Base-by-base conservation (phyloP, 2,888 invertebrate genomes). In the Lepidonotus clava region DNA sequence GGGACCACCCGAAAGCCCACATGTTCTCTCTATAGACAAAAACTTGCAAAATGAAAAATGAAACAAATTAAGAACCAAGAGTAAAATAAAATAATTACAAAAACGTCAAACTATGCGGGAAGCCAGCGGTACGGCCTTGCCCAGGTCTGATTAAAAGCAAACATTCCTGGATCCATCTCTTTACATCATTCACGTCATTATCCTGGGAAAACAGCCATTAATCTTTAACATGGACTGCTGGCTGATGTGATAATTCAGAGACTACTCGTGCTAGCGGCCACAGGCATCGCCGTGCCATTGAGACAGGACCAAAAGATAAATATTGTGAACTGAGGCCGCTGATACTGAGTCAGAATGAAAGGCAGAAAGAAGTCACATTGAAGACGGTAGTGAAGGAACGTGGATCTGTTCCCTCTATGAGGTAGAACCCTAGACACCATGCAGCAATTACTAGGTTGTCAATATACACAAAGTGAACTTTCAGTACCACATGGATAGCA, bases 101-200 rank as follows among this genome's bases (percentile, higher is more conserved):
- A n/a, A n/a, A n/a, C n/a, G n/a, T n/a, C n/a, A n/a, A n/a, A 6
- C 46, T 18, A 6, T 18, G 46, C 46, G 46, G 6, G 18, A 46
- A 46, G 46, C 28, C 28, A 61, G 61, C 61, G 11, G 28, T 1
- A 61, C 61, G 1, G 36, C 11, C 36, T 40, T 76, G 21, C 36
- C 76, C 40, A n/a, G 21, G 11, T 21, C 40, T 80, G 80, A 80
- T 80, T 80, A 80, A 80, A 80, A 18, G 80, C 46, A 80, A 80
- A 80, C 80, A 80, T 28, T n/a, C 46, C 24, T 18, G 28, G 51
- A 80, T 46, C 80, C 41, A 80, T 46, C 76, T 41, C 80, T 80
- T 80, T 80, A 80, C 46, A 80, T 46, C 80, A 80, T 51, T 80
- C 80, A 80, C 46, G 28, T 24, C 28, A 51, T 80, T 46, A 80